phyloP scores from a whole-genome alignment of 2,888 invertebrate species.

The Venustoraphidia nigricollis region DNA sequence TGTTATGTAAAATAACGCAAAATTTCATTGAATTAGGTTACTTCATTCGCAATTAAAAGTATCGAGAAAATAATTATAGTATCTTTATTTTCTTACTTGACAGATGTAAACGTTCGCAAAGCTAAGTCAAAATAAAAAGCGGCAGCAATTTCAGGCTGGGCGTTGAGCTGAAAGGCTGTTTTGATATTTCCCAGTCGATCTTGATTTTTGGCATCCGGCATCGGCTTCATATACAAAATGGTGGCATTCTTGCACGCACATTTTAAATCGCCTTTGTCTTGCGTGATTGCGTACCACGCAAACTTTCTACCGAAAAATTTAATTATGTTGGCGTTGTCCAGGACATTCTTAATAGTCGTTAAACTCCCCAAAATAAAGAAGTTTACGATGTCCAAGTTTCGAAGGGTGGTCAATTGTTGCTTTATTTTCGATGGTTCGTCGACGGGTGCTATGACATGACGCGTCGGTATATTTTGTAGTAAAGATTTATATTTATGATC shows the following conservation, averaged over 20 bases:
- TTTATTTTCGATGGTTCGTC: slow-evolving; percentile 37
- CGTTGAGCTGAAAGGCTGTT: slow-evolving; percentile 55
- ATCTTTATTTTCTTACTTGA: slow-evolving; percentile 39
- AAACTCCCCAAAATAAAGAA: slow-evolving; percentile 71
- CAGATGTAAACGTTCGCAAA: slow-evolving; percentile 51
- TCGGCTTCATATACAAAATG: slow-evolving; percentile 58
- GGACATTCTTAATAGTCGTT: slow-evolving; percentile 49
- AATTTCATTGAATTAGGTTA: no score
- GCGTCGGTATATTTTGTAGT: slow-evolving; percentile 75
- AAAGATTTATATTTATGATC: slow-evolving; percentile 88
- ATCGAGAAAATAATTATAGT: background rate
- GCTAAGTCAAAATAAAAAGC: slow-evolving; percentile 83
- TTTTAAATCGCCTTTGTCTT: slow-evolving; percentile 55
- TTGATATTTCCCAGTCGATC: slow-evolving; percentile 54
- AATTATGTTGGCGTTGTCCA: slow-evolving; percentile 55
- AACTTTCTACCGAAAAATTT: slow-evolving; percentile 70
- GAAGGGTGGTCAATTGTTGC: slow-evolving; percentile 52
- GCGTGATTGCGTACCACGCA: slow-evolving; percentile 74
- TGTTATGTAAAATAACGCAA: no score
- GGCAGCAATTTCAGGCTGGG: slow-evolving; percentile 58
- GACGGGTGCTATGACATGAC: slow-evolving; percentile 69
- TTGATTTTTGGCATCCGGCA: slow-evolving; percentile 48
- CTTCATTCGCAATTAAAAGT: no score
- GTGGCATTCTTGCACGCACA: slow-evolving; percentile 66
- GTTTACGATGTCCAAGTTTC: slow-evolving; percentile 76